These are phyloP conservation scores for Myrmophylax atrothorax DNA, from an alignment of 2,113 vertebrate species.

Conservation along the genomic window DNA sequence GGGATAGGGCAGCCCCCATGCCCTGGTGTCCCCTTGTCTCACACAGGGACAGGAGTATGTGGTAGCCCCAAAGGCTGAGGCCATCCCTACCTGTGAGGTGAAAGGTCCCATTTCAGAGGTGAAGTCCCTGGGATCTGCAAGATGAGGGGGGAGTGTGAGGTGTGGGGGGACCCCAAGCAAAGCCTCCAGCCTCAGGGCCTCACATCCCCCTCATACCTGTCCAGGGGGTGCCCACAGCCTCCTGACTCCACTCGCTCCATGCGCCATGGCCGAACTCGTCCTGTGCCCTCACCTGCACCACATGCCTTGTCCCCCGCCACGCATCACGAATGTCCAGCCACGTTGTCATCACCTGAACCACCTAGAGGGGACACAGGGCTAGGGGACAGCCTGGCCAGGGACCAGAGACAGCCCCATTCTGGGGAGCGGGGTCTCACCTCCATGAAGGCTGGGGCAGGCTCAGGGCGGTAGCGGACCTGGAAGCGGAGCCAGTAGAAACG, in stretches of 20 bases:
- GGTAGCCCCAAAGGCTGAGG: background rate
- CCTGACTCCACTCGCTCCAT: constrained; percentile 77
- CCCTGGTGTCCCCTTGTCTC: background rate
- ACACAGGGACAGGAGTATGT: fast-evolving
- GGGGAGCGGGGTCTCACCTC: background rate
- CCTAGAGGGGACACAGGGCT: background rate
- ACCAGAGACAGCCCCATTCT: background rate
- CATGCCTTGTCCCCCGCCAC: background rate
- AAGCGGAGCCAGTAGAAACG: constrained; percentile 68
- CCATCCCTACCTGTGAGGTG: background rate
- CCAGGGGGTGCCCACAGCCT: constrained; percentile 68
- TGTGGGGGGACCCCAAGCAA: background rate
- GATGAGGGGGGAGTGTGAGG: background rate
- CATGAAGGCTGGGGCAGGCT: background rate
- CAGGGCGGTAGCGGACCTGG: constrained; percentile 70
- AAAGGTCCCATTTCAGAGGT: background rate
- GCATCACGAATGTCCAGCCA: constrained; percentile 59
- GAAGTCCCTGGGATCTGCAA: constrained; percentile 26
- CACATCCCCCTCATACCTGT: constrained; percentile 35
- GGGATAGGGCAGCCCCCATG: background rate
- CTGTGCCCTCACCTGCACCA: constrained; percentile 68
- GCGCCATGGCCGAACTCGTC: constrained; percentile 66
- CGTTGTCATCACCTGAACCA: background rate
- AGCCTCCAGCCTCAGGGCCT: background rate
- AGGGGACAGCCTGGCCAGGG: background rate